phyloP scores from a whole-genome alignment of 2,113 vertebrate genomes.

The Pomatorhinus ruficollis region DNA sequence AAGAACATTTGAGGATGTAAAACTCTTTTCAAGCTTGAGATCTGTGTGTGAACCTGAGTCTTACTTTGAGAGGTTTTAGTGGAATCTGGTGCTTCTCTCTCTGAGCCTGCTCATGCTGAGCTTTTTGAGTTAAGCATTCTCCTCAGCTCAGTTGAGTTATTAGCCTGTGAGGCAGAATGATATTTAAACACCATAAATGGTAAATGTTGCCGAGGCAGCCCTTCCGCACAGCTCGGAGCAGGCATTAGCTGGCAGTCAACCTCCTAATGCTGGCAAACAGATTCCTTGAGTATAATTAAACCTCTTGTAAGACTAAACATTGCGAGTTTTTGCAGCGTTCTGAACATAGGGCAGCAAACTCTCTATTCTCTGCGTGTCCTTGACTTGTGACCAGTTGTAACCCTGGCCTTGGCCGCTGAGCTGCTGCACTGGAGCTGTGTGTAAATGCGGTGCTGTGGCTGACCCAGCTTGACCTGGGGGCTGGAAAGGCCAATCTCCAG shows the following conservation, averaged over 20 bases:
- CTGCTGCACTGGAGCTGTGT: background rate
- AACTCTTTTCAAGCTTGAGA: background rate
- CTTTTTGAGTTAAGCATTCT: constrained; percentile 53
- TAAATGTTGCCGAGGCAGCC: constrained; percentile 58
- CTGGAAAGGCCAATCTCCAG: background rate
- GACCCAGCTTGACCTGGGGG: fast-evolving
- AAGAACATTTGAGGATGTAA: background rate
- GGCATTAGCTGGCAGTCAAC: constrained; percentile 4
- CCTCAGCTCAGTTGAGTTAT: constrained; percentile 52
- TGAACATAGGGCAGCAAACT: background rate
- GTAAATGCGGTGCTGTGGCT: background rate
- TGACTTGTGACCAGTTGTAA: background rate
- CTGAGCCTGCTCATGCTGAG: background rate
- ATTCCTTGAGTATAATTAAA: constrained; percentile 29
- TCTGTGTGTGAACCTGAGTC: background rate
- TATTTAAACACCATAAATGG: constrained; percentile 83
- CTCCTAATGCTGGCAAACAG: constrained; percentile 49
- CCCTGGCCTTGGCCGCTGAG: background rate
- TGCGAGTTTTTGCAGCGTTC: background rate
- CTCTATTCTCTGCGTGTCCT: background rate
- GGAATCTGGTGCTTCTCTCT: background rate
- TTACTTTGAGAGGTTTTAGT: background rate
- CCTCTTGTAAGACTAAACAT: constrained; percentile 66
- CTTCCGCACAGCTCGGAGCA: background rate
- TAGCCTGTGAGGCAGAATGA: constrained; percentile 46